Conservation (phyloP, 2,113 vertebrate genomes). For the Pongo pygmaeus region DNA sequence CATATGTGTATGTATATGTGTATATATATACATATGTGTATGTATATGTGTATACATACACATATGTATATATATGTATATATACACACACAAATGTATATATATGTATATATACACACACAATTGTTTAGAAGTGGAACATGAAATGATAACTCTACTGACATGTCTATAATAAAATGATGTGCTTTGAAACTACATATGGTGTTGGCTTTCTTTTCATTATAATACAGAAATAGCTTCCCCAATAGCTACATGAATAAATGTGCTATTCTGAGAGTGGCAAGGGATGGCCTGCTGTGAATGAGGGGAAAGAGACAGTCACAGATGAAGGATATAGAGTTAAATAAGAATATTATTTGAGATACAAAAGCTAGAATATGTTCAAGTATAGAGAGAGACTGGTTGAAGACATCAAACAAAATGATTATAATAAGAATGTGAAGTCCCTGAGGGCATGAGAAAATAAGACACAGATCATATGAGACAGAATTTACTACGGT, state of each 20-base stretch:
- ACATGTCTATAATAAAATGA: conserved; percentile 71
- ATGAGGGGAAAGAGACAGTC: neutral
- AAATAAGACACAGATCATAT: neutral
- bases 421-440: neutral
- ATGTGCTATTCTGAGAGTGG: neutral
- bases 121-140: conserved; percentile 31
- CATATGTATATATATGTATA: neutral
- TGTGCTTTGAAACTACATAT: conserved; percentile 57
- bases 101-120: neutral
- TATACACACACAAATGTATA: neutral
- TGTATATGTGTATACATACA: neutral
- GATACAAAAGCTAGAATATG: neutral
- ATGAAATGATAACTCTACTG: conserved; percentile 14
- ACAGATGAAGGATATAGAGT: neutral
- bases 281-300: neutral
- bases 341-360: neutral
- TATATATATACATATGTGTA: neutral
- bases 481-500: neutral
- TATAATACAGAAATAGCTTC: neutral
- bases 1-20: neutral
- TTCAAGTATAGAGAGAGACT: neutral
- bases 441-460: neutral
- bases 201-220: conserved; percentile 40
- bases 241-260: neutral
- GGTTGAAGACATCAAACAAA: neutral